phyloP scores from a whole-genome alignment of 2,797 vertebrate genomes.

The Sylvilagus floridanus region DNA sequence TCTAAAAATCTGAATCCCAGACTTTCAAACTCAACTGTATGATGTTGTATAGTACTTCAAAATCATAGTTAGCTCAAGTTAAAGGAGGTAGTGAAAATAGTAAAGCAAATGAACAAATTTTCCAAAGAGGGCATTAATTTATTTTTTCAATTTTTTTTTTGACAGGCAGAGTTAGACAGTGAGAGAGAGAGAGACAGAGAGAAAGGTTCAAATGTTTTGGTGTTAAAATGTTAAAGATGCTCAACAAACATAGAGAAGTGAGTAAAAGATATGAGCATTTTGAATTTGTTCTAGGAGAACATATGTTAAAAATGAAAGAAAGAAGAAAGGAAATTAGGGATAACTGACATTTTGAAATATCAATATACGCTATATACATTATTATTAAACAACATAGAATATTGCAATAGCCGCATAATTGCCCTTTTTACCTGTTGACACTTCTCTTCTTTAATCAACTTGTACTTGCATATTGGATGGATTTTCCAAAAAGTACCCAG shows the following conservation, averaged over 20 bases:
- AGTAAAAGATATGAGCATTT: neutral
- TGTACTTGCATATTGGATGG: neutral
- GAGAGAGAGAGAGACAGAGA: no score
- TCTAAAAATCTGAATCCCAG: constrained; percentile 35
- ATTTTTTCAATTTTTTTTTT: neutral
- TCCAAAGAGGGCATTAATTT: neutral
- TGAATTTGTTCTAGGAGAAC: neutral
- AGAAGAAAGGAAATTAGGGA: neutral
- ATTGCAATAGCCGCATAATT: neutral
- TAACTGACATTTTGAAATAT: neutral
- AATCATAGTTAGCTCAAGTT: neutral
- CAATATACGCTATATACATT: neutral
- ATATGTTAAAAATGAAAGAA: constrained; percentile 13
- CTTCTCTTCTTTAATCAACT: neutral
- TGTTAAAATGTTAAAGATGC: constrained; percentile 30
- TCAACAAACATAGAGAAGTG: neutral
- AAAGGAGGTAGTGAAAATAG: neutral
- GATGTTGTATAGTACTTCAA: neutral
- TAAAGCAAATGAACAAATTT: constrained; percentile 33
- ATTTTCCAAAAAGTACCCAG: neutral
- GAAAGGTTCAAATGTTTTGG: neutral
- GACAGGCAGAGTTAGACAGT: no score
- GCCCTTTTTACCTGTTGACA: neutral
- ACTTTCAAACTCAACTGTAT: constrained; percentile 3
- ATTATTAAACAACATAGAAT: neutral